Percentiles rank a stretch among this genome's conserved stretches.
Conservation (phyloP, 1,140 invertebrate genomes). For the Caenorhabditis tropicalis region DNA sequence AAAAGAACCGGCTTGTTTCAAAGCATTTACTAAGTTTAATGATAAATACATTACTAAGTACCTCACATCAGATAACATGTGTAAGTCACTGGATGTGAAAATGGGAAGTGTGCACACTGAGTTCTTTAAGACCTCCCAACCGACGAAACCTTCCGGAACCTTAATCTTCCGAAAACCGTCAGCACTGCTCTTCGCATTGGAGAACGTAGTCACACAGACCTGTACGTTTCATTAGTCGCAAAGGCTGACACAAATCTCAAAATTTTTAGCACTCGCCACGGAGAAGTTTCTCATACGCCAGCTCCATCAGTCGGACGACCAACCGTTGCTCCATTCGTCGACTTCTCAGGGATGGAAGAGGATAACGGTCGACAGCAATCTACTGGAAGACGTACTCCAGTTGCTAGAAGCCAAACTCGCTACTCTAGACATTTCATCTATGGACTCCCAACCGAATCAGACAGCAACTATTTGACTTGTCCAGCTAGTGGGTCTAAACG, state of each 20-base stretch:
- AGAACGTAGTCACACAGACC: constrained; percentile 22
- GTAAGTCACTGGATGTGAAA: too few species aligned
- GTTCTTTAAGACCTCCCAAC: not conserved
- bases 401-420: not conserved
- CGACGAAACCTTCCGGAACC: constrained; percentile 19
- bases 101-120: not conserved
- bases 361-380: not conserved
- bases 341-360: not conserved
- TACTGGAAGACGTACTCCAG: constrained; percentile 18
- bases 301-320: constrained; percentile 1
- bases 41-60: constrained; percentile 1
- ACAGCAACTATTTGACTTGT: constrained; percentile 19
- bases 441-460: not conserved
- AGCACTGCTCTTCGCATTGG: constrained; percentile 34
- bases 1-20: not conserved
- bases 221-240: not conserved
- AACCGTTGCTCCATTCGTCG: constrained; percentile 19
- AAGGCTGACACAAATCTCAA: not conserved
- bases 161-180: not conserved
- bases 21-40: not conserved
- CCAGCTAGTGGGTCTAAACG: not conserved
- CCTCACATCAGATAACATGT: not conserved
- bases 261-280: not conserved
- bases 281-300: constrained; percentile 14
- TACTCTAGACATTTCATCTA: constrained; percentile 36